Percentiles rank a stretch among this genome's conserved stretches.
Evolutionary conservation across 2,888 invertebrate genomes (phyloP).

Genomic region (Hyalella azteca): DNA sequence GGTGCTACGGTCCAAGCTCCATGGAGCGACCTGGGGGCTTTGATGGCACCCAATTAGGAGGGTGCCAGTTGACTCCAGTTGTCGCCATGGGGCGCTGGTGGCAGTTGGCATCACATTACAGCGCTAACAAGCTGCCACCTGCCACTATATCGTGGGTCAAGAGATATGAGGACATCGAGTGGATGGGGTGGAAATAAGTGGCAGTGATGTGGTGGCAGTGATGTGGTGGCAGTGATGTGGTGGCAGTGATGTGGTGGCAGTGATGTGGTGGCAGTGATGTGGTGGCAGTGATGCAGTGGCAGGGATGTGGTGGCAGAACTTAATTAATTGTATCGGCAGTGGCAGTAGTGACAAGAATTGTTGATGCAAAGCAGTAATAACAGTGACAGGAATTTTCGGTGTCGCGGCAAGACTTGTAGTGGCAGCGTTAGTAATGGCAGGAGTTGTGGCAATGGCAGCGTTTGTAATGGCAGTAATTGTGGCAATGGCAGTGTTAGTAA

Average conservation of each 20-base stretch:
- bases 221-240: background rate
- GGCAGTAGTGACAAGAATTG: too few relatives aligned
- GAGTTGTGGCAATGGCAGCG: background rate
- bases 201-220: background rate
- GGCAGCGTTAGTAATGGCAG: background rate
- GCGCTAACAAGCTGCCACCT: too few relatives aligned
- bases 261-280: background rate
- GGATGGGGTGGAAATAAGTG: background rate
- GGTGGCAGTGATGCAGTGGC: background rate
- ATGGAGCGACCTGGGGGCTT: too few relatives aligned
- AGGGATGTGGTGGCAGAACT: background rate
- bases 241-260: background rate
- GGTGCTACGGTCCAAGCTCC: too few relatives aligned
- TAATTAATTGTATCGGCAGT: too few relatives aligned
- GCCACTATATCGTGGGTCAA: too few relatives aligned
- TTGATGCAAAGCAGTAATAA: background rate
- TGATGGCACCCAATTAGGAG: too few relatives aligned
- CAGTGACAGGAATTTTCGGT: background rate
- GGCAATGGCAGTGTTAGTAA: background rate
- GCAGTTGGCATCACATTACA: too few relatives aligned
- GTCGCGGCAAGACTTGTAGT: background rate
- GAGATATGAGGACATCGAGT: background rate
- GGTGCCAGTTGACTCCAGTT: too few relatives aligned
- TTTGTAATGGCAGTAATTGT: background rate
- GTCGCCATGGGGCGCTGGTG: too few relatives aligned